phyloP scores from a whole-genome alignment of 2,888 invertebrate species.

The Scaptomyza polygonia region DNA sequence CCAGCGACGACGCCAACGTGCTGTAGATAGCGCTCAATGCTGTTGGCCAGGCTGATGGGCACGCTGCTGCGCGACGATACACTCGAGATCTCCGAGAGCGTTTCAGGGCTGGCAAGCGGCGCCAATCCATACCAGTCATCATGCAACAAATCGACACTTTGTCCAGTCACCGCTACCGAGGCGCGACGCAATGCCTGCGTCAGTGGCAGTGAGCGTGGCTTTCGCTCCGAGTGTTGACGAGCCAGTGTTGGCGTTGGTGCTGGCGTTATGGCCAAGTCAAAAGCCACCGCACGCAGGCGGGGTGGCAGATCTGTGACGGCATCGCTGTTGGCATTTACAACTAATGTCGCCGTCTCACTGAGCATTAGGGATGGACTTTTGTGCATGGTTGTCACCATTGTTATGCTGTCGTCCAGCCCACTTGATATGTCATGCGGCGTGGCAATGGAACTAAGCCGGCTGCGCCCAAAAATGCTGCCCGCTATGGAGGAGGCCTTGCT shows the following conservation, averaged over 20 bases:
- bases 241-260: conserved; percentile 53
- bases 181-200: conserved; percentile 78
- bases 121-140: conserved; percentile 90
- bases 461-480: conserved; percentile 83
- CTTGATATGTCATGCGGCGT: conserved; percentile 84
- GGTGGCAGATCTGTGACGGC: conserved; percentile 19
- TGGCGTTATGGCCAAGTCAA: conserved; percentile 75
- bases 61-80: conserved; percentile 89
- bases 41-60: conserved; percentile 84
- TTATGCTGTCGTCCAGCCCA: conserved; percentile 82
- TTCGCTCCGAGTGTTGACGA: conserved; percentile 80
- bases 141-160: conserved; percentile 85
- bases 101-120: conserved; percentile 93
- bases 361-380: conserved; percentile 81
- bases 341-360: conserved; percentile 82
- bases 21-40: conserved; percentile 83
- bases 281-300: conserved; percentile 81
- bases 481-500: conserved; percentile 83
- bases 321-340: conserved; percentile 57
- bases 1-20: conserved; percentile 62
- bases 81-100: conserved; percentile 92
- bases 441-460: conserved; percentile 83
- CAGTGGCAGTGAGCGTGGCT: conserved; percentile 73
- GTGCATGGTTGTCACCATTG: conserved; percentile 68
- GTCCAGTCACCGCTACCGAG: conserved; percentile 69